phyloP scores from a whole-genome alignment of 2,888 invertebrate species.

The Sminthurides aquaticus region DNA sequence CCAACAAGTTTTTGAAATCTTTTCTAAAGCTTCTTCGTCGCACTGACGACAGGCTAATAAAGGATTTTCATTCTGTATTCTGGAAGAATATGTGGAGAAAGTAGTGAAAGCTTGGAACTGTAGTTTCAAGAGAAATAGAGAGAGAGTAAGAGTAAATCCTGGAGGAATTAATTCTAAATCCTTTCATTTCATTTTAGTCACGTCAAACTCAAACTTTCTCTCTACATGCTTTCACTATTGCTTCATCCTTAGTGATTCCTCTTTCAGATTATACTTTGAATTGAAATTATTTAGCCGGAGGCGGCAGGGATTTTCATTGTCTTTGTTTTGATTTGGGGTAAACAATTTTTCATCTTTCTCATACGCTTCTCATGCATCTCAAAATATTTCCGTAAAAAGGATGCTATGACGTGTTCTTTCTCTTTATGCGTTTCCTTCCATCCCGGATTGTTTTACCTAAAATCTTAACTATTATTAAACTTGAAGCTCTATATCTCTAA shows the following conservation, averaged over 20 bases:
- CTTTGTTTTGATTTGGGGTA: too few species aligned
- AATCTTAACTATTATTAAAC: too few species aligned
- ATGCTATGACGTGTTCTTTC: too few species aligned
- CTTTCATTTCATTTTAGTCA: background rate
- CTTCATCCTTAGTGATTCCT: background rate
- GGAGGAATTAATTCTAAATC: background rate
- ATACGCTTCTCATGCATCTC: too few species aligned
- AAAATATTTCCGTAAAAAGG: too few species aligned
- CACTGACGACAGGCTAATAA: background rate
- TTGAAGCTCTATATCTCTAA: too few species aligned
- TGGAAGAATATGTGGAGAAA: background rate
- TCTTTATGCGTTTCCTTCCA: too few species aligned
- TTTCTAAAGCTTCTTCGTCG: background rate
- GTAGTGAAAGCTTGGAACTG: background rate
- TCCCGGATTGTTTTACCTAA: too few species aligned
- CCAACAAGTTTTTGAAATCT: background rate
- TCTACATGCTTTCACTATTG: background rate
- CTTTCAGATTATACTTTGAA: too few species aligned
- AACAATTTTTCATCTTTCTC: too few species aligned
- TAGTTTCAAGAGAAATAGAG: conserved; percentile 3
- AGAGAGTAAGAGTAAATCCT: background rate
- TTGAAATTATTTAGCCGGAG: too few species aligned
- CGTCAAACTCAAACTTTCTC: background rate
- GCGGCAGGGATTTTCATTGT: too few species aligned
- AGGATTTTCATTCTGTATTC: background rate